Percentiles rank a stretch among this genome's conserved stretches.
Conservation (phyloP, 53 echinoderm and acorn worm species). For the Antedon mediterranea region DNA sequence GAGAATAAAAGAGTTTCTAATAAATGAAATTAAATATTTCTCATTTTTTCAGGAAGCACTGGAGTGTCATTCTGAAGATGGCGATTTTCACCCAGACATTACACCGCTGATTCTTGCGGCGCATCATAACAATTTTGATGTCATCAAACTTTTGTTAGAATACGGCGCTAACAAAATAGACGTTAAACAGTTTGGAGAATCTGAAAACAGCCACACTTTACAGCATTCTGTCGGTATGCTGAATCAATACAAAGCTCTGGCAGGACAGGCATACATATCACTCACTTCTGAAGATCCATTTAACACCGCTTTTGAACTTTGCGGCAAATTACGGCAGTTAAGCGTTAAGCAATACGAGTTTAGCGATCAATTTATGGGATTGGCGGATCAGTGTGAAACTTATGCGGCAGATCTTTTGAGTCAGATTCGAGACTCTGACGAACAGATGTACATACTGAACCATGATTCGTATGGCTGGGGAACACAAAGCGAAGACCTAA, state of each 20-base stretch:
- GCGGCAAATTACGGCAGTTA: slow-evolving; percentile 71
- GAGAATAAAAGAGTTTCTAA: neutral
- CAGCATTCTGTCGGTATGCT: slow-evolving; percentile 95
- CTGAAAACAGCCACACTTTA: slow-evolving; percentile 65
- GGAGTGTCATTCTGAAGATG: slow-evolving; percentile 76
- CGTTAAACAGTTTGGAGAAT: slow-evolving; percentile 55
- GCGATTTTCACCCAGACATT: slow-evolving; percentile 94
- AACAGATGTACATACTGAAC: slow-evolving; percentile 74
- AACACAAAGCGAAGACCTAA: slow-evolving; percentile 52
- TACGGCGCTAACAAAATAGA: slow-evolving; percentile 82
- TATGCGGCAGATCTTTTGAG: slow-evolving; percentile 83
- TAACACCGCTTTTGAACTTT: slow-evolving; percentile 85
- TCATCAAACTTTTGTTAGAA: slow-evolving; percentile 73
- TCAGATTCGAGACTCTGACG: slow-evolving; percentile 82
- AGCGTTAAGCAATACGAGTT: slow-evolving; percentile 83
- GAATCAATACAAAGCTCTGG: slow-evolving; percentile 76
- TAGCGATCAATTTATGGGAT: slow-evolving; percentile 74
- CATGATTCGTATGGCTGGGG: slow-evolving; percentile 96
- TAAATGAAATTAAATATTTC: neutral
- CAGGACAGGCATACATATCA: slow-evolving; percentile 88
- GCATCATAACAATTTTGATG: slow-evolving; percentile 90
- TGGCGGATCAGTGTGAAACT: slow-evolving; percentile 81
- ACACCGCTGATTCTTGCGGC: slow-evolving; percentile 84
- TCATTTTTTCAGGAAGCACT: slow-evolving; percentile 48
- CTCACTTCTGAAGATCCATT: slow-evolving; percentile 83